Conservation (phyloP, 1,140 invertebrate genomes). For the Fopius arisanus region DNA sequence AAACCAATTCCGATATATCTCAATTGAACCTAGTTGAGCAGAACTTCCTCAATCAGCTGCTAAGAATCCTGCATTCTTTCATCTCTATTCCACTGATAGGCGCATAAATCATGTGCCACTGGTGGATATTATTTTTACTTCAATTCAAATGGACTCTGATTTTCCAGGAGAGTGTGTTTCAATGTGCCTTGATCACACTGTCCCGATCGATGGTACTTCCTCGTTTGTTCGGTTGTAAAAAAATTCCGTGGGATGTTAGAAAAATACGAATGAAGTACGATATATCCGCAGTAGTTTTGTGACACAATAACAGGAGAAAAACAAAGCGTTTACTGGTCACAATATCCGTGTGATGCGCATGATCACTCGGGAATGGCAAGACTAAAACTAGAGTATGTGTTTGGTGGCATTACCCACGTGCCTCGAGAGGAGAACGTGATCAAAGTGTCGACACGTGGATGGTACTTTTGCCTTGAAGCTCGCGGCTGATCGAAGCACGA, state of each 20-base stretch:
- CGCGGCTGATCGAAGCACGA: not conserved
- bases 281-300: too few relatives aligned
- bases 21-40: not conserved
- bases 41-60: not conserved
- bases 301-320: not conserved
- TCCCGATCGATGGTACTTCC: not conserved
- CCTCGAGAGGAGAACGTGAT: constrained; percentile 2
- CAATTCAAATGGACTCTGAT: not conserved
- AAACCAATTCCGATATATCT: not conserved
- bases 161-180: not conserved
- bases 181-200: not conserved
- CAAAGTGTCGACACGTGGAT: constrained; percentile 18
- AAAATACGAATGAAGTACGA: too few relatives aligned
- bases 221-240: too few relatives aligned
- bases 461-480: constrained; percentile 1
- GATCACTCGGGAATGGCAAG: not conserved
- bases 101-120: not conserved
- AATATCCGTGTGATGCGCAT: not conserved
- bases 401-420: not conserved
- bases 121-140: not conserved
- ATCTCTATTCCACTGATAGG: not conserved
- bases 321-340: not conserved
- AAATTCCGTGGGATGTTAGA: too few relatives aligned
- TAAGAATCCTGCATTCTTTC: not conserved
- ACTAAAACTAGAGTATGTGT: not conserved